Evolutionary conservation across 2,113 vertebrate species (phyloP), one percentile per base, ranked within the genome.

Genomic region (Salvelinus namaycush): DNA sequence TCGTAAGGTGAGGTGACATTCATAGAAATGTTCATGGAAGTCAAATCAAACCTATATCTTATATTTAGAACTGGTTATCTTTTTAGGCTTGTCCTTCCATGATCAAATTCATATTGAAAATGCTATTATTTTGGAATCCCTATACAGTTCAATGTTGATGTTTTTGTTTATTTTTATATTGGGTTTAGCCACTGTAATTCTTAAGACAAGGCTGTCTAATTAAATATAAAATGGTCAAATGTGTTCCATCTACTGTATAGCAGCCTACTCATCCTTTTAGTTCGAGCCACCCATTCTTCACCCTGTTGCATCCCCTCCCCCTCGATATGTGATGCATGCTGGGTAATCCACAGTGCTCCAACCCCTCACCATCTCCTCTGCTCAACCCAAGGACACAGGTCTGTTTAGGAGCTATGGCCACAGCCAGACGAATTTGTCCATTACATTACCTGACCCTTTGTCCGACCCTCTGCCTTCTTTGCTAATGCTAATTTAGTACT

Each of bases 371-470:
- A 6, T 62, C 18, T 16, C n/a, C n/a, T 62, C n/a, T 62, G 16
- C 59, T 62, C 59, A 62, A 54, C 24, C 26, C 76, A 49, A 72
- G 60, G 27, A 77, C 60, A 49, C 16, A 0, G 60, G 59, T n/a
- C 76, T 24, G 68, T 39, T 24, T 8, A 54, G 9, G 14, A 31
- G 26, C 8, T 26, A 14, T 29, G 64, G 26, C n/a, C 64, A 27
- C n/a, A 24, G 62, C 26, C 24, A 24, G 64, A 66, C 64, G 5
- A 8, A 13, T 66, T 24, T 66, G 64, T 67, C 65, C 65, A 67
- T 13, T 48, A 65, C 26, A 29, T 22, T 48, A 65, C 72, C 60
- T 65, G 29, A 12, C 12, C 26, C 59, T 77, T 72, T 77, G 76
- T 77, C 71, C 20, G 11, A 22, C 65, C 65, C 65, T 67, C 59